Evolutionary conservation across 1,140 invertebrate genomes (phyloP), one percentile per base, ranked within the genome.

Genomic region (Drosophila neocordata): DNA sequence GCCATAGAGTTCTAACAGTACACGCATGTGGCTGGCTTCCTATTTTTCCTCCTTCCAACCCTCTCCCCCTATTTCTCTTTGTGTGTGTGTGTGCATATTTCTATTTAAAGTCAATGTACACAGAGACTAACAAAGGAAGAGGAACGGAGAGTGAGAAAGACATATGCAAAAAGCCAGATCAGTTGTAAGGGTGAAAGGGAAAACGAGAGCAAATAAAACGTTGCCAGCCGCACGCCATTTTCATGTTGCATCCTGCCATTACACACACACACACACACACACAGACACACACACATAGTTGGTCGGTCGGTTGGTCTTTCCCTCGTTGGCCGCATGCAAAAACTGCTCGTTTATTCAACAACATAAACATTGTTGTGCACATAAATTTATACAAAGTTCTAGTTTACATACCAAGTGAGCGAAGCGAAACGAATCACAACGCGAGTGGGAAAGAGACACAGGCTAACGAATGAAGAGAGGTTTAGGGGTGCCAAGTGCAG

Each of bases 321-420:
- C 24, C 53, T 27, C 77, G 58, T 59, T 69, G 68, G 69, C 71
- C 79, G 71, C 79, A 82, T 83, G 79, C 77, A 87, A 81, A 56
- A 84, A 84, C 81, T 85, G 82, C 68, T 85, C 83, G 81, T 87
- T 85, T 85, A 87, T 85, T 85, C 82, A 85, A 85, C 82, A 85
- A 85, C 81, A 85, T 85, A 85, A 85, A 85, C 81, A 85, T 87
- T 85, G 82, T 85, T 85, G 81, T 87, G 78, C 81, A 87, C 81
- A 85, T 85, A 85, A 85, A 85, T 85, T 87, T 85, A 85, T 85
- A 85, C 81, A 87, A 85, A 85, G 81, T 85, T 87, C 81, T 85
- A 85, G 81, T 87, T 85, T 85, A 71, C 77, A 84, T 81, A 81
- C 82, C 65, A 57, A 51, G 56, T 27, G 56, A 9, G 52, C 53